Conservation (phyloP, 1,140 invertebrate genomes). For the Drosophila obscura region DNA sequence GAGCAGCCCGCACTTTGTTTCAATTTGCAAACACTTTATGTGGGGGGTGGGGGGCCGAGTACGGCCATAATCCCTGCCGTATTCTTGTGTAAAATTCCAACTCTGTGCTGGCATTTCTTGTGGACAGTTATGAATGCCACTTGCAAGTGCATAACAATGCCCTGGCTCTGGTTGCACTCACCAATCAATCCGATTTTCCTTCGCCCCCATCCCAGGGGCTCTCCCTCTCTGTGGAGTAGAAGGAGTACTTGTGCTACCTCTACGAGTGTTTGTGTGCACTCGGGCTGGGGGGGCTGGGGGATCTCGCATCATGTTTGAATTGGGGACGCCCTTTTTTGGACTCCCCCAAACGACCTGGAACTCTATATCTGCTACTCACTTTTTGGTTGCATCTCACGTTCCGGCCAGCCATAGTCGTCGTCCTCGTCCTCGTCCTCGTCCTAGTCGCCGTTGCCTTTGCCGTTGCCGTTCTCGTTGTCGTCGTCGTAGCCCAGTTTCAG, state of each 20-base stretch:
- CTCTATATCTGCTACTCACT: constrained; percentile 45
- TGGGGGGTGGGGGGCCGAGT: constrained; percentile 1
- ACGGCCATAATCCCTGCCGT: constrained; percentile 22
- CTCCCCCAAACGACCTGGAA: constrained; percentile 47
- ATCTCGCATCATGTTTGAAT: constrained; percentile 41
- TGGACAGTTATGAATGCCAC: constrained; percentile 53
- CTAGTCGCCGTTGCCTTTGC: too few relatives aligned
- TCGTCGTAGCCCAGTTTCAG: constrained; percentile 45
- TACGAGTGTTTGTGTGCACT: constrained; percentile 18
- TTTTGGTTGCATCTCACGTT: constrained; percentile 48
- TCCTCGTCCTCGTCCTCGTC: too few relatives aligned
- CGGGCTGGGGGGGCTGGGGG: neutral
- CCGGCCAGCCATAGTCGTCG: constrained; percentile 11
- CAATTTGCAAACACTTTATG: constrained; percentile 46
- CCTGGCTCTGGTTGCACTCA: constrained; percentile 24
- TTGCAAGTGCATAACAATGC: constrained; percentile 48
- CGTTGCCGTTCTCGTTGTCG: constrained; percentile 4
- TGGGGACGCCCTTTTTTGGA: constrained; percentile 49
- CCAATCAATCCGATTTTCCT: constrained; percentile 54
- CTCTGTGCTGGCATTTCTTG: constrained; percentile 34
- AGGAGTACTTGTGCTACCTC: constrained; percentile 10
- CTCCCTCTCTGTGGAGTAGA: neutral
- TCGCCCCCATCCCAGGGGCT: constrained; percentile 22
- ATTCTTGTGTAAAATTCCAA: constrained; percentile 37
- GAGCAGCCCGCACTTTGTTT: constrained; percentile 27